Evolutionary conservation across 2,888 invertebrate genomes (phyloP).

Genomic region (Epistrophella euchroma): DNA sequence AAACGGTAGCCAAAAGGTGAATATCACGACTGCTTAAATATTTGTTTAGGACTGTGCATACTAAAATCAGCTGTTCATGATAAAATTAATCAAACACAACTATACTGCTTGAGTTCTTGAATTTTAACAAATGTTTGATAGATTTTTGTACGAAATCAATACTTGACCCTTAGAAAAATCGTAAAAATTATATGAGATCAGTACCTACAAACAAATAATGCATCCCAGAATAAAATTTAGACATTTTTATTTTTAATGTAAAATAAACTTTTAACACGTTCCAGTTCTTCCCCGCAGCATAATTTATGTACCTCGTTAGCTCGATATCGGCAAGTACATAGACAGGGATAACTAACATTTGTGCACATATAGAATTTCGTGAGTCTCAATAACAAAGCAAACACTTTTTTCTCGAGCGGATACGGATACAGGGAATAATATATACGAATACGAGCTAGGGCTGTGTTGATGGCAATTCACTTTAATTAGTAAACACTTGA

Average conservation of each 20-base stretch:
- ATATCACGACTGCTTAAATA: too few species aligned
- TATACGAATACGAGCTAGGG: constrained; percentile 20
- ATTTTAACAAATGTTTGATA: too few species aligned
- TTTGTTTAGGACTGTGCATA: too few species aligned
- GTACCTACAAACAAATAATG: constrained; percentile 3
- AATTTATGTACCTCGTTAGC: neutral
- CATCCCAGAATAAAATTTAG: constrained; percentile 15
- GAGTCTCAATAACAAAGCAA: constrained; percentile 63
- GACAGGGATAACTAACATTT: constrained; percentile 26
- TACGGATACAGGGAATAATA: neutral
- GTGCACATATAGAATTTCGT: constrained; percentile 41
- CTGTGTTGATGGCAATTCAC: constrained; percentile 67
- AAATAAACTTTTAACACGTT: constrained; percentile 49
- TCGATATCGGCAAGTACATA: neutral
- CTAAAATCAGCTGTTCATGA: too few species aligned
- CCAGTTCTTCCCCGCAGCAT: constrained; percentile 1
- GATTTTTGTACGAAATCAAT: neutral
- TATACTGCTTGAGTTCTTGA: too few species aligned
- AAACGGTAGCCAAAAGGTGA: too few species aligned
- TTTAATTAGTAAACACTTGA: constrained; percentile 75
- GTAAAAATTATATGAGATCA: neutral
- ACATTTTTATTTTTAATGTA: constrained; percentile 12
- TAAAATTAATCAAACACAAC: too few species aligned
- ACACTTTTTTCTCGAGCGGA: constrained; percentile 53
- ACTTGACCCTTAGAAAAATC: neutral